Evolutionary conservation across 2,797 vertebrate genomes (phyloP), one percentile per base, ranked within the genome.

Genomic region (Threskiornis aethiopicus): DNA sequence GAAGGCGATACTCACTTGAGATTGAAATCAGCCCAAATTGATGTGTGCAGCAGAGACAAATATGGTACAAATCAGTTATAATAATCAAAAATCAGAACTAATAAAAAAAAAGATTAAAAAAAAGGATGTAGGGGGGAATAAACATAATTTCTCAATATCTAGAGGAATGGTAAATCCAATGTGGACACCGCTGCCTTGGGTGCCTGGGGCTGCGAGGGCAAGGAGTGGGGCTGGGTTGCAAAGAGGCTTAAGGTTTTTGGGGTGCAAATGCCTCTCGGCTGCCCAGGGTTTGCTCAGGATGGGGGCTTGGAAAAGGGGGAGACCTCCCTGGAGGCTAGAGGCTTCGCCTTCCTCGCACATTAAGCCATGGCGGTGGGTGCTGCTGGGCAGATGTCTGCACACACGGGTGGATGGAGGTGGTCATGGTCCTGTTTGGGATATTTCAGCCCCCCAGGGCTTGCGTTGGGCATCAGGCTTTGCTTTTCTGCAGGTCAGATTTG

Each of bases 41-140:
- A 97, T 97, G 98, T 97, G 98, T 98, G 98, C 98, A 99, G 98
- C 98, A 98, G 98, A 98, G 98, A 98, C 98, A 99, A 98, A 99
- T 84, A 99, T 95, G 98, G 98, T 96, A 99, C 98, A 99, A 98
- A 99, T 99, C 98, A 99, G 99, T 99, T 99, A 99, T 97, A 99
- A 98, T 98, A 98, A 98, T 99, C 91, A 98, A 97, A 98, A 98
- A 95, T 89, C 41, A 97, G 84, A 88, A 93, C 31, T 26, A 89
- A 77, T 87, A 22, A n/a, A 16, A 65, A 46, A 86, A 67, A 9
- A 69, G 14, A 57, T 51, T 69, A 46, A 35, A 46, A 42, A 15
- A 51, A 65, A 93, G 82, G 85, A 67, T 11, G 65, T n/a, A 86
- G 37, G 7, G 81, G 73, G 58, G 31, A 80, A 89, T 89, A 78